Evolutionary conservation across 2,113 vertebrate genomes (phyloP).

Genomic region (Equus przewalskii): DNA sequence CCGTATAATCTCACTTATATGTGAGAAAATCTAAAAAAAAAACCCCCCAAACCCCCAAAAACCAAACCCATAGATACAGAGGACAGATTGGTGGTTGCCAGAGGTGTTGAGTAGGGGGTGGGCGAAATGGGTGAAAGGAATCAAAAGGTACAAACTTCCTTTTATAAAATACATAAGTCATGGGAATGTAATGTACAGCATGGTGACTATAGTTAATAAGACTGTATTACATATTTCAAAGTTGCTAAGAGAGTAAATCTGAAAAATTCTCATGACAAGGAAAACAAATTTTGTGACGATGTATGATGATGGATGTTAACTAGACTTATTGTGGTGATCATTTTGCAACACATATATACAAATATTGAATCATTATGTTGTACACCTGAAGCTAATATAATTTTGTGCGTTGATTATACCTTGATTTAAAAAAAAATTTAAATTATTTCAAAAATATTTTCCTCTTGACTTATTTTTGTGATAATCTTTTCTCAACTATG

Average conservation of each 20-base stretch:
- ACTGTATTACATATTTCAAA: background rate
- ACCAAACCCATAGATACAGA: background rate
- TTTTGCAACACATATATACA: background rate
- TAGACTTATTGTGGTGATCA: background rate
- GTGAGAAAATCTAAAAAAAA: background rate
- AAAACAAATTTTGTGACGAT: background rate
- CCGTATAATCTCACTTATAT: background rate
- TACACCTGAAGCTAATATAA: background rate
- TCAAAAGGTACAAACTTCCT: background rate
- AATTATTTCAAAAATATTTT: conserved; percentile 42
- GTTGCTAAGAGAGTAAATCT: background rate
- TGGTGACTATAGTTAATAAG: background rate
- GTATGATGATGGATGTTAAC: background rate
- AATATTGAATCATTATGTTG: background rate
- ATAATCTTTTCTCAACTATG: conserved; percentile 22
- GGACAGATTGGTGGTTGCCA: background rate
- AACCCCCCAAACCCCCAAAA: background rate
- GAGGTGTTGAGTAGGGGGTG: background rate
- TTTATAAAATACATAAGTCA: background rate
- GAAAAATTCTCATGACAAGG: background rate
- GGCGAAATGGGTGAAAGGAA: background rate
- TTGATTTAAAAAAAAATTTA: background rate
- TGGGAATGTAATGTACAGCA: background rate
- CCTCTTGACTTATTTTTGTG: background rate
- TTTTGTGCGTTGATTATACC: background rate